Conservation (phyloP, 2,113 vertebrate genomes). For the Copsychus sechellarum region DNA sequence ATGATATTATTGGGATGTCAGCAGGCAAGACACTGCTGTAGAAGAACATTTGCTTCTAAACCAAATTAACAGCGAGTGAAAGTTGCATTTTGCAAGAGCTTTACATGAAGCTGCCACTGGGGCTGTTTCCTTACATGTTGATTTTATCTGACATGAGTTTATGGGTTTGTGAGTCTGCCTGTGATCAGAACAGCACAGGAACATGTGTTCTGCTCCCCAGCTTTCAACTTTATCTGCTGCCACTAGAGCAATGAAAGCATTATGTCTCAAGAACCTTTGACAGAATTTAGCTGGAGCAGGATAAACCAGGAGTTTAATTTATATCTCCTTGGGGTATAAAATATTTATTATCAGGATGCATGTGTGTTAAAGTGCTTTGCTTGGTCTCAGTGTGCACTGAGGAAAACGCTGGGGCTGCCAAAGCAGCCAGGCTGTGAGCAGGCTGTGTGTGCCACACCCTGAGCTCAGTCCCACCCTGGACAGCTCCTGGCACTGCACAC, state of each 20-base stretch:
- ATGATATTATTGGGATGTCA: constrained; percentile 6
- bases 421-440: neutral
- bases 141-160: neutral
- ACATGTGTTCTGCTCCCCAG: neutral
- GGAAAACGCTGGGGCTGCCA: neutral
- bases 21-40: neutral
- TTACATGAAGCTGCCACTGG: neutral
- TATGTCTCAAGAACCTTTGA: neutral
- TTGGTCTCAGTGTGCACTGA: neutral
- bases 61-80: constrained; percentile 16
- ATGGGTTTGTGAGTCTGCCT: neutral
- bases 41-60: neutral
- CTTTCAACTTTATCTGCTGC: neutral
- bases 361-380: neutral
- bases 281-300: neutral
- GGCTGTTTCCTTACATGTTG: neutral
- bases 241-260: neutral
- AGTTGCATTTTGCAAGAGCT: constrained; percentile 12
- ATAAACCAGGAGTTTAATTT: neutral
- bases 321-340: neutral
- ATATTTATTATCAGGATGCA: neutral
- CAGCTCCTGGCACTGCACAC: neutral
- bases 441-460: accelerated
- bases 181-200: neutral
- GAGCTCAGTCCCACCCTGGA: accelerated